Evolutionary conservation across 2,888 invertebrate genomes (phyloP), one percentile per base, ranked within the genome.

Genomic region (Heliconius erato): DNA sequence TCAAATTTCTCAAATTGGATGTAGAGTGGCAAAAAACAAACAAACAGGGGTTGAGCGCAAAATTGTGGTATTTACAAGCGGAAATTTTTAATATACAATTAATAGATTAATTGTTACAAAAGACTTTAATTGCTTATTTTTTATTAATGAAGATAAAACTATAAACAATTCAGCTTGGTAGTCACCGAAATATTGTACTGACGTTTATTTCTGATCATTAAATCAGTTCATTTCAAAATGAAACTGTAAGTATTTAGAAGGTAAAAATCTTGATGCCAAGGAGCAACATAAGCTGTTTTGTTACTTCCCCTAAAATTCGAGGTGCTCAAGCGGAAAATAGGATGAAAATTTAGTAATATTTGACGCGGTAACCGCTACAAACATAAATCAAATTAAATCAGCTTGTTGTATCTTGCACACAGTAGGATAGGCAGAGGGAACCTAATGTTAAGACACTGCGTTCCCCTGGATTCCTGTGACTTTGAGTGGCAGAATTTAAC

Each of bases 271-370:
- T 40, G 12, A n/a, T n/a, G 35, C 12, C 40, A 68, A 7, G 32
- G 32, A 32, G 32, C 32, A 32, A 32, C 32, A 6, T 32, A 69
- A 69, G 69, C 69, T 69, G 40, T 69, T 69, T 71, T 2, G 71
- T 40, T 71, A 71, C 71, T 71, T 71, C 9, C 71, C 14, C n/a
- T 6, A 71, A 71, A 71, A 3, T n/a, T 71, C 6, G 5, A 71
- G 71, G n/a, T 14, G n/a, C n/a, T 14, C 71, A n/a, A 71, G 40
- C n/a, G n/a, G 40, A 71, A 71, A 69, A 71, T n/a, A n/a, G 40
- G n/a, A 40, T 1, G 2, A 40, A 40, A n/a, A 5, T 71, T 71
- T 40, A n/a, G 40, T n/a, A 14, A 40, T 14, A 71, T 71, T 71
- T 40, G 40, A 40, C 19, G 14, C 23, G n/a, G 35, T n/a, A n/a